Base-by-base conservation (phyloP, 2,888 invertebrate species). In the Nesidiocoris tenuis region DNA sequence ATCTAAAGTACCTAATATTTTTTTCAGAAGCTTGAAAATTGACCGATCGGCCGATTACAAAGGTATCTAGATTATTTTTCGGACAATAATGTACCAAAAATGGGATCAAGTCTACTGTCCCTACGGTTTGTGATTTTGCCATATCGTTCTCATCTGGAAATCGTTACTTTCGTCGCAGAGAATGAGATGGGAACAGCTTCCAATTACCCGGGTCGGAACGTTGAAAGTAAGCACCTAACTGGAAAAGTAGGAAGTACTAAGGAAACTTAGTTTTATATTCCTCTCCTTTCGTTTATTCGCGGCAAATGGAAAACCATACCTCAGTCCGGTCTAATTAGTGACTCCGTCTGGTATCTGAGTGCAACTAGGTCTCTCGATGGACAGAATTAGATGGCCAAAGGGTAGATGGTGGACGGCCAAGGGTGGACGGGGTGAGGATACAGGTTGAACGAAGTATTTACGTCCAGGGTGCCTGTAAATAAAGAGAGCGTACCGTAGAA, bases 391-490 rank as follows among this genome's bases (percentile, higher is more conserved):
- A n/a, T n/a, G n/a, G n/a, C 12, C 39, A 7, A 39, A 56, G 57
- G 22, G 23, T 24, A 17, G 24, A 39, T 12, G 39, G 39, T 24
- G 25, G 24, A 39, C 39, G 39, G 39, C 12, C 39, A 39, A 39
- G 39, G 12, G 39, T 7, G 39, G 39, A 12, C 39, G 39, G 39
- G 5, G 12, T 39, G 39, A 7, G 39, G 12, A 39, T 39, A 39
- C 39, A 18, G 21, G 39, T 61, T 61, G 61, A 71, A 71, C 56
- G 74, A 74, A 63, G 65, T 74, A 74, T 74, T 74, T 74, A 74
- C 74, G 63, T 74, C 22, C 65, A 64, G 56, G 56, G 22, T 24
- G 25, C 39, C 63, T 64, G 74, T 74, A 74, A 74, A 74, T 74
- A 74, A 74, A 65, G 71, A 61, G 61, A 39, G 39, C 39, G 39